Conservation (phyloP, 2,797 vertebrate genomes). For the Chanos chanos region DNA sequence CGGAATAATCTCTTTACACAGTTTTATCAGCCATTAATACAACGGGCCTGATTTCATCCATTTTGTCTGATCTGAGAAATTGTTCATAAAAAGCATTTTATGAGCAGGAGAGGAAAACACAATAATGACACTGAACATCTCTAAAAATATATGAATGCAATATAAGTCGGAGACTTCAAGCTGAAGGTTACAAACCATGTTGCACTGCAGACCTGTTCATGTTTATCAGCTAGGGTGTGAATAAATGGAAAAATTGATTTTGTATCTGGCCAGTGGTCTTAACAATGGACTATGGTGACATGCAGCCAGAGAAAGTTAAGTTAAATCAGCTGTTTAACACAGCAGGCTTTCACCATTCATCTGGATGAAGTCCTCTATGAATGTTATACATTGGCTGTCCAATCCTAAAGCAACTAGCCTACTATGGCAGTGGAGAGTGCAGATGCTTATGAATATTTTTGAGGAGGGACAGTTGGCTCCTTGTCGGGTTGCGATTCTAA, state of each 20-base stretch:
- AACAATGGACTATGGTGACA: constrained; percentile 4
- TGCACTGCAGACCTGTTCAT: no score
- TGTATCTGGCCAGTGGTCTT: no score
- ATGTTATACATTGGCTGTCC: constrained; percentile 49
- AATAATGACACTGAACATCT: no score
- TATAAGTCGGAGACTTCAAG: no score
- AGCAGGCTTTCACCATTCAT: constrained; percentile 40
- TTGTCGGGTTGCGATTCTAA: constrained; percentile 65
- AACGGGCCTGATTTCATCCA: neutral
- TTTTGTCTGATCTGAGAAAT: no score
- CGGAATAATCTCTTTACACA: neutral
- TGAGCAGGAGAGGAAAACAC: no score
- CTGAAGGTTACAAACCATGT: no score
- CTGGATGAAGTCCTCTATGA: constrained; percentile 21
- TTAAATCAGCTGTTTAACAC: constrained; percentile 25
- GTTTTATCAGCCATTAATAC: constrained; percentile 3
- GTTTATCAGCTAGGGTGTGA: no score
- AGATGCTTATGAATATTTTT: constrained; percentile 80
- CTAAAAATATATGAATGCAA: no score
- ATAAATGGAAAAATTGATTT: no score
- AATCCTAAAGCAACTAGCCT: constrained; percentile 42
- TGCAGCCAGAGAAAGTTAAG: no score
- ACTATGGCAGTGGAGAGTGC: constrained; percentile 50
- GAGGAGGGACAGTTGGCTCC: constrained; percentile 66
- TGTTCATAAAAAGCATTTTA: no score